These are phyloP conservation scores for Drosophila anomalata DNA, from an alignment of 2,888 invertebrate species.

Conservation along the genomic window DNA sequence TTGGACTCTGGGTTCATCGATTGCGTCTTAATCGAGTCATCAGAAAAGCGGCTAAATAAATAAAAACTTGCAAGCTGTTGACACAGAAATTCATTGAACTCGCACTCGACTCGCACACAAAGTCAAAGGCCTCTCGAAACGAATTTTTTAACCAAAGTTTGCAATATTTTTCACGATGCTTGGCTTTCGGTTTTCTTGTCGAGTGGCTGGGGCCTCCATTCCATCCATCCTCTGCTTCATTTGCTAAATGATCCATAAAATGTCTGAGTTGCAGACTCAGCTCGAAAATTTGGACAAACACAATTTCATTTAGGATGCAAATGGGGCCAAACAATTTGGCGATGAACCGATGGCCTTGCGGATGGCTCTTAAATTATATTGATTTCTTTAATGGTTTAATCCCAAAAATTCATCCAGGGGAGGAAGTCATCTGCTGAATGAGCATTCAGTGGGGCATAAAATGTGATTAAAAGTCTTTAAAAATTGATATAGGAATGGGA, in stretches of 20 bases:
- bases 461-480: background rate
- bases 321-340: conserved; percentile 9
- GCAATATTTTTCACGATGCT: conserved; percentile 44
- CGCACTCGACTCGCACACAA: conserved; percentile 53
- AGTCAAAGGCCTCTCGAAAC: conserved; percentile 56
- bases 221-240: conserved; percentile 2
- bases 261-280: conserved; percentile 46
- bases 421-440: background rate
- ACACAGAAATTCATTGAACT: conserved; percentile 77
- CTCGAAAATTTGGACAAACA: conserved; percentile 31
- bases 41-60: conserved; percentile 33
- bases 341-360: conserved; percentile 17
- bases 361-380: conserved; percentile 1
- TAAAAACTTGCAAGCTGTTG: conserved; percentile 54
- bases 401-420: background rate
- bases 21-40: conserved; percentile 35
- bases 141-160: conserved; percentile 31
- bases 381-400: conserved; percentile 25
- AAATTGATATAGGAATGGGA: too few relatives aligned
- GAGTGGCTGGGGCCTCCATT: conserved; percentile 22
- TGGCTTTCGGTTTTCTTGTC: conserved; percentile 24
- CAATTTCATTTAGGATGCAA: conserved; percentile 20
- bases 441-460: conserved; percentile 1
- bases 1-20: conserved; percentile 51
- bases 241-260: conserved; percentile 70